phyloP scores from a whole-genome alignment of 2,797 vertebrate species.

The Pachyuromys duprasi region DNA sequence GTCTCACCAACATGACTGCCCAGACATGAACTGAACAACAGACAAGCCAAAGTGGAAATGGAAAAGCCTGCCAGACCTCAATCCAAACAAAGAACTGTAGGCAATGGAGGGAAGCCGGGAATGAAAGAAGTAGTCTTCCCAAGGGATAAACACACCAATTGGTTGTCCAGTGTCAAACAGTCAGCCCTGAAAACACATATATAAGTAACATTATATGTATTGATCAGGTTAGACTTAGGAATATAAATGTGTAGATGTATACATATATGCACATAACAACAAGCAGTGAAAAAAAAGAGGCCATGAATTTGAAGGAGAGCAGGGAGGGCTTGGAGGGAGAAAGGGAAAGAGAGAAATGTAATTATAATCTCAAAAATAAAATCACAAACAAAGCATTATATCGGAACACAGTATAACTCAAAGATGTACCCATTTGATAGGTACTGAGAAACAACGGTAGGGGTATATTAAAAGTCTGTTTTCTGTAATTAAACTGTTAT shows the following conservation, averaged over 20 bases:
- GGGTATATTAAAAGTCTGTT: neutral
- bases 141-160: neutral
- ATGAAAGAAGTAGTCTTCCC: neutral
- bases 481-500: neutral
- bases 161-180: neutral
- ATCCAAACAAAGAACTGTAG: neutral
- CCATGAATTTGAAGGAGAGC: neutral
- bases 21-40: neutral
- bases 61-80: neutral
- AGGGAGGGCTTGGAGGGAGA: neutral
- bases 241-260: neutral
- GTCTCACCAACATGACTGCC: neutral
- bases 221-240: neutral
- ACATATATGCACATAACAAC: neutral
- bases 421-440: neutral
- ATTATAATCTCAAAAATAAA: neutral
- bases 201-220: too few species aligned
- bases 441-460: neutral
- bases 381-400: neutral
- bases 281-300: neutral
- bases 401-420: neutral
- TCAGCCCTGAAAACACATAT: neutral
- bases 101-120: neutral
- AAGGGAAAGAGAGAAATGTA: neutral
- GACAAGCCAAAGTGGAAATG: neutral